Percentiles rank a stretch among this genome's conserved stretches.
These are phyloP conservation scores for Drosophila rellima DNA, from an alignment of 2,888 invertebrate genomes.

Conservation along the genomic window DNA sequence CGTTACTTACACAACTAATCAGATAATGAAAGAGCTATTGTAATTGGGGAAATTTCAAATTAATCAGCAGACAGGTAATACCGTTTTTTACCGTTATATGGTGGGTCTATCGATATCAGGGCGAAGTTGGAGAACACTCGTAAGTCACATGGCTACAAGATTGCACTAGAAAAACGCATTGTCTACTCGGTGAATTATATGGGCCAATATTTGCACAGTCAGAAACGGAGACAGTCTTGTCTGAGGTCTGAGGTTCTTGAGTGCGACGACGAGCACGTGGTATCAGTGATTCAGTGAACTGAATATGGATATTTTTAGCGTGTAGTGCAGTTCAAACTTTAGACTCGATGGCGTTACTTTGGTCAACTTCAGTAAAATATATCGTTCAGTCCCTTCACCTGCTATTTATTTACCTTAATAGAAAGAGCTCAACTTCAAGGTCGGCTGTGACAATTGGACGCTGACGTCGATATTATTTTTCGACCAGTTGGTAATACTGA, in stretches of 20 bases:
- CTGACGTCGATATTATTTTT: slow-evolving; percentile 11
- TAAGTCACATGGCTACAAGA: slow-evolving; percentile 35
- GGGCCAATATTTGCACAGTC: slow-evolving; percentile 47
- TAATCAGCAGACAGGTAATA: slow-evolving; percentile 46
- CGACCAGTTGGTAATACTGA: slow-evolving; percentile 26
- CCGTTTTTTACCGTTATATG: slow-evolving; percentile 17
- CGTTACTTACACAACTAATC: slow-evolving; percentile 13
- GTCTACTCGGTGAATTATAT: slow-evolving; percentile 32
- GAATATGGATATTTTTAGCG: slow-evolving; percentile 46
- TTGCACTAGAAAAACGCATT: slow-evolving; percentile 35
- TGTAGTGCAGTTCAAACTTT: slow-evolving; percentile 37
- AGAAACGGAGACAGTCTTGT: slow-evolving; percentile 26
- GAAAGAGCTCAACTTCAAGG: slow-evolving; percentile 32
- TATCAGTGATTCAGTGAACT: slow-evolving; percentile 66
- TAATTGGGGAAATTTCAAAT: slow-evolving; percentile 23
- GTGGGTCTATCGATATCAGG: slow-evolving; percentile 22
- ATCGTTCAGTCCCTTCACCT: not conserved
- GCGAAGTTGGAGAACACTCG: not conserved
- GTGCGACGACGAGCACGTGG: slow-evolving; percentile 50
- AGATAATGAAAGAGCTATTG: slow-evolving; percentile 12
- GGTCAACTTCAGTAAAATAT: not conserved
- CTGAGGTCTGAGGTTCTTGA: slow-evolving; percentile 17
- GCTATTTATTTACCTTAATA: slow-evolving; percentile 5
- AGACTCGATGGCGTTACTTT: slow-evolving; percentile 46
- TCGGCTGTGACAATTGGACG: slow-evolving; percentile 21